Conservation (phyloP, 1,140 invertebrate species). For the Drosophila insularis region DNA sequence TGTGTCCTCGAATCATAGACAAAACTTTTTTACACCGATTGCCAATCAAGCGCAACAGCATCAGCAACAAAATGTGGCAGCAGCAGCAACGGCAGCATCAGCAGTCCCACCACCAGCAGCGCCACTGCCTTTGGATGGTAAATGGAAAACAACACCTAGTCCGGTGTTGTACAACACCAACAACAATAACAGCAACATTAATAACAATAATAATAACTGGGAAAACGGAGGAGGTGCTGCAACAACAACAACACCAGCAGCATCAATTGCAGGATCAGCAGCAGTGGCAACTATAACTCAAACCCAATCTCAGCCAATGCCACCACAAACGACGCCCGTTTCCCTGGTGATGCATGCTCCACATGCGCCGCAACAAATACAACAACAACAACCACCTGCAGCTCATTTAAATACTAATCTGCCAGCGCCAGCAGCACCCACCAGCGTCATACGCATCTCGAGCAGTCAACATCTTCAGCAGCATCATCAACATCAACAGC, state of each 20-base stretch:
- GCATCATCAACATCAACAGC: constrained; percentile 57
- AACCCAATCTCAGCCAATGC: constrained; percentile 48
- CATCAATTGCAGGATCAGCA: constrained; percentile 76
- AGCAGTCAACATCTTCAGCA: constrained; percentile 84
- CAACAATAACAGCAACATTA: constrained; percentile 49
- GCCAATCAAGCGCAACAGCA: constrained; percentile 84
- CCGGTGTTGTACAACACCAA: constrained; percentile 75
- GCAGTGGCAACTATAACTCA: constrained; percentile 82
- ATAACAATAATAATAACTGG: constrained; percentile 61
- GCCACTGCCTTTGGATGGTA: constrained; percentile 58
- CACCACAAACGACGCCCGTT: constrained; percentile 78
- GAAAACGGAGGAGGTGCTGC: constrained; percentile 35
- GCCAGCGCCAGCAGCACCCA: constrained; percentile 81
- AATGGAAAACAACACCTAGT: constrained; percentile 81
- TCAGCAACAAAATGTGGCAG: constrained; percentile 68
- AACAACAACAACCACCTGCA: constrained; percentile 63
- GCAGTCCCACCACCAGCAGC: constrained; percentile 26
- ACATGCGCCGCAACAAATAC: constrained; percentile 66
- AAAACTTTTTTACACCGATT: constrained; percentile 94
- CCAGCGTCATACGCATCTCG: constrained; percentile 92
- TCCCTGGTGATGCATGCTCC: constrained; percentile 81
- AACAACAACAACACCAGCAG: constrained; percentile 34
- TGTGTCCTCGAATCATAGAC: constrained; percentile 85
- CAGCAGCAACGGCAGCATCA: constrained; percentile 40
- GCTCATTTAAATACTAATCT: constrained; percentile 56